These are phyloP conservation scores for Lucinisca nassula DNA, from an alignment of 2,888 invertebrate species.

Conservation along the genomic window DNA sequence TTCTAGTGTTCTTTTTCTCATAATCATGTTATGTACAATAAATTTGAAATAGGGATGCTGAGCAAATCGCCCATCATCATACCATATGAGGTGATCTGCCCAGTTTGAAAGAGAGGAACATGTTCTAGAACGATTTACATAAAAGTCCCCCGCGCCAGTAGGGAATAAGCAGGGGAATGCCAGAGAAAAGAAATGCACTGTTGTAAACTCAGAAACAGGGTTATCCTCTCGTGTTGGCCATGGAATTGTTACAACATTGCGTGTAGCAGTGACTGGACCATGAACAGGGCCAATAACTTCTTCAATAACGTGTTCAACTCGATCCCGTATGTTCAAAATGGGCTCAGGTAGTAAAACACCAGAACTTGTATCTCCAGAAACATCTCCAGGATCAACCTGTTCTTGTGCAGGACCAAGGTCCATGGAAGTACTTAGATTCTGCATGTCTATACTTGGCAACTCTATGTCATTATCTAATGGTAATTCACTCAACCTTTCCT, in stretches of 20 bases:
- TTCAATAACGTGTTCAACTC: neutral
- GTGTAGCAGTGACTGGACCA: neutral
- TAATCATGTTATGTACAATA: slow-evolving; percentile 44
- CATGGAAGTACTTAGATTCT: neutral
- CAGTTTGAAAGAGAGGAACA: slow-evolving; percentile 59
- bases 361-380: neutral
- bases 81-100: slow-evolving; percentile 62
- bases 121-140: slow-evolving; percentile 44
- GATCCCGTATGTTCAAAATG: neutral
- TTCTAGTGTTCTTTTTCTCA: slow-evolving; percentile 51
- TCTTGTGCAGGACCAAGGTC: neutral
- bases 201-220: neutral
- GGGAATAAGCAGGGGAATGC: slow-evolving; percentile 6
- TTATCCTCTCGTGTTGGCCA: neutral
- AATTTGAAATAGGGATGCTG: slow-evolving; percentile 43
- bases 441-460: neutral
- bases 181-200: neutral
- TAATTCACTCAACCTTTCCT: slow-evolving; percentile 39
- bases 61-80: slow-evolving; percentile 54
- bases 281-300: neutral
- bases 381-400: neutral
- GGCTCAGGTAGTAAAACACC: neutral
- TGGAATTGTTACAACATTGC: neutral
- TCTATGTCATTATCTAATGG: slow-evolving; percentile 37
- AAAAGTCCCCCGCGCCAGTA: neutral